Percentiles rank a stretch among this genome's conserved stretches.
These are phyloP conservation scores for Nothocercus nigrocapillus DNA, from an alignment of 2,113 vertebrate genomes.

Conservation along the genomic window DNA sequence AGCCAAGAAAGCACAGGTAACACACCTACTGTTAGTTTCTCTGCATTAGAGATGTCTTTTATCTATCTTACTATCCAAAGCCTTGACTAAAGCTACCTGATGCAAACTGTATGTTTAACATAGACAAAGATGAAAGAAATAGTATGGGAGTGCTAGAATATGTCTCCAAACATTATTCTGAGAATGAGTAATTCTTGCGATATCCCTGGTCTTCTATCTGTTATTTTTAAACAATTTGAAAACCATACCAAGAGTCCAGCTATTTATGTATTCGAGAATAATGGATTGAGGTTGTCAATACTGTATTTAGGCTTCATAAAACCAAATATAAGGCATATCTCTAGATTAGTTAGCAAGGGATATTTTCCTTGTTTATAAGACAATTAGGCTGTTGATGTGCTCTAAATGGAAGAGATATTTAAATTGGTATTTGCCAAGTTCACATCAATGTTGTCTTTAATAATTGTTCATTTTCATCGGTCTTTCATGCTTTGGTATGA, in stretches of 20 bases:
- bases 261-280: background rate
- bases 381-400: background rate
- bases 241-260: background rate
- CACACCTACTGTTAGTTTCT: background rate
- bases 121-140: rapidly evolving
- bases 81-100: background rate
- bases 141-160: background rate
- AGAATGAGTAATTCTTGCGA: background rate
- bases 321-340: background rate
- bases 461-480: background rate
- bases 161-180: background rate
- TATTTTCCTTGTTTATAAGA: background rate
- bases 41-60: background rate
- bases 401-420: background rate
- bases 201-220: background rate
- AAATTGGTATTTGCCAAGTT: background rate
- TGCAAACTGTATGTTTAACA: background rate
- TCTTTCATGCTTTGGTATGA: background rate
- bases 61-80: background rate
- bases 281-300: background rate
- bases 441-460: background rate
- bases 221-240: background rate
- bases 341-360: background rate
- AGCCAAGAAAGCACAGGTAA: background rate
- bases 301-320: background rate